Evolutionary conservation across 1,140 invertebrate genomes (phyloP).

Genomic region (Zaprionus camerounensis): DNA sequence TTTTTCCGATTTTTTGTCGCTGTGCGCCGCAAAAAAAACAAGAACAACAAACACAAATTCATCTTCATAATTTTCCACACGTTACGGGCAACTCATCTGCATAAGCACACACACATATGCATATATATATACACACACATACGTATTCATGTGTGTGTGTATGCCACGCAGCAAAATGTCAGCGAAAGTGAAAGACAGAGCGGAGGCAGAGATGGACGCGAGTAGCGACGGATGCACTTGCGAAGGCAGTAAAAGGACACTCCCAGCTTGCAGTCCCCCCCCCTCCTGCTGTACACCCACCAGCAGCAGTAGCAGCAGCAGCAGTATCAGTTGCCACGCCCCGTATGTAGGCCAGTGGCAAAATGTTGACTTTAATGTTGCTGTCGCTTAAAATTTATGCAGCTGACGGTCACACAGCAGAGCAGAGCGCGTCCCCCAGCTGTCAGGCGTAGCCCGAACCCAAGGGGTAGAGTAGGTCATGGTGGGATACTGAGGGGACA

Average conservation of each 20-base stretch:
- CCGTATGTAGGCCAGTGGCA: conserved; percentile 74
- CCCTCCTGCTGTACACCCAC: background rate
- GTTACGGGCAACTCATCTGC: conserved; percentile 77
- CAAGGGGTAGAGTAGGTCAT: background rate
- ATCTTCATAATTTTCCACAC: conserved; percentile 80
- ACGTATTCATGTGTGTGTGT: conserved; percentile 18
- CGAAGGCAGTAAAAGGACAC: conserved; percentile 65
- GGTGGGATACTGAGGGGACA: background rate
- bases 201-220: conserved; percentile 32
- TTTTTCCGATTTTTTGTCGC: conserved; percentile 12
- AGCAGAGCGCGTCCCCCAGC: conserved; percentile 19
- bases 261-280: conserved; percentile 15
- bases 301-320: background rate
- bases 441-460: conserved; percentile 19
- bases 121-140: conserved; percentile 18
- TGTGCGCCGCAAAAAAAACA: conserved; percentile 26
- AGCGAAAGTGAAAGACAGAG: conserved; percentile 68
- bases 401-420: conserved; percentile 60
- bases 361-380: conserved; percentile 81
- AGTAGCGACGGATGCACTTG: conserved; percentile 6
- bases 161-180: conserved; percentile 70
- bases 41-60: conserved; percentile 68
- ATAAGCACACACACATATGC: conserved; percentile 53
- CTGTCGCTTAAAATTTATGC: conserved; percentile 78
- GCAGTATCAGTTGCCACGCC: conserved; percentile 22